Conservation (phyloP, 2,888 invertebrate genomes). For the Temnothorax unifasciatus region DNA sequence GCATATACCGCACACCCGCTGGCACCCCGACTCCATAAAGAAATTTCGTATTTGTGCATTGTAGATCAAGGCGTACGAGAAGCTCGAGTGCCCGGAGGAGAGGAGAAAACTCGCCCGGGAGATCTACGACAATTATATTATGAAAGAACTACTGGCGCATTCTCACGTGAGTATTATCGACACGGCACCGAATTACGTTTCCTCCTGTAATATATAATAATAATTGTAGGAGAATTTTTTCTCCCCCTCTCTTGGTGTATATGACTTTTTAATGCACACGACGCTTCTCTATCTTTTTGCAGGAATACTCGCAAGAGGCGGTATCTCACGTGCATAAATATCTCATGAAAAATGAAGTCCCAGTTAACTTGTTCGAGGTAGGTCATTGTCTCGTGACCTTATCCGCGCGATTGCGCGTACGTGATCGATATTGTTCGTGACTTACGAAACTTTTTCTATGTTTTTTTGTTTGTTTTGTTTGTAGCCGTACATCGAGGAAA, state of each 20-base stretch:
- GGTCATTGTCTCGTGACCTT: conserved; percentile 72
- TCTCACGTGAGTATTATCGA: conserved; percentile 94
- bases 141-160: conserved; percentile 99
- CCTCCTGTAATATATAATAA: background rate
- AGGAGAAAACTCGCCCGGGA: conserved; percentile 97
- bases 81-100: conserved; percentile 98
- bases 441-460: conserved; percentile 43
- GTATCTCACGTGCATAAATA: conserved; percentile 99
- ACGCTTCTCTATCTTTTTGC: conserved; percentile 86
- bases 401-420: conserved; percentile 53
- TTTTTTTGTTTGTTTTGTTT: conserved; percentile 84
- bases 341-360: conserved; percentile 98
- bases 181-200: background rate
- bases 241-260: background rate
- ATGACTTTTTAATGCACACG: background rate
- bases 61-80: conserved; percentile 99
- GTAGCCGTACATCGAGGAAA: conserved; percentile 99
- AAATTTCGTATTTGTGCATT: conserved; percentile 79
- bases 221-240: background rate
- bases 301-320: conserved; percentile 99
- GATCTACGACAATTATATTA: conserved; percentile 99
- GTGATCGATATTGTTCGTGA: conserved; percentile 27
- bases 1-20: conserved; percentile 46
- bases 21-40: conserved; percentile 55
- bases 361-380: conserved; percentile 99